Evolutionary conservation across 2,888 invertebrate species (phyloP).

Genomic region (Ariolimax columbianus): DNA sequence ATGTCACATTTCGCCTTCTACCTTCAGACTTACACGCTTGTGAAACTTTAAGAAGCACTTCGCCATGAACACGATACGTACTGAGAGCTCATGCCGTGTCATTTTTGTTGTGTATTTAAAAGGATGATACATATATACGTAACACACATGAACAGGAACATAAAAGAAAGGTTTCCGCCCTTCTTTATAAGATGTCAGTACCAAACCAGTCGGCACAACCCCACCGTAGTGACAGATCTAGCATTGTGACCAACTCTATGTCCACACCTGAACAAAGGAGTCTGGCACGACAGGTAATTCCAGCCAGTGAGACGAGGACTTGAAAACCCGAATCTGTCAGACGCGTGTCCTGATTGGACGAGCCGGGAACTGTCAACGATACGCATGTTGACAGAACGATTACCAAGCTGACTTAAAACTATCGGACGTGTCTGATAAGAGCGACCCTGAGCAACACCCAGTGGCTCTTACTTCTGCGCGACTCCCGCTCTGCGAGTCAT

Average conservation of each 20-base stretch:
- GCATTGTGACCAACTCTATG: neutral
- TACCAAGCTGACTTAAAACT: constrained; percentile 2
- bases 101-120: no score
- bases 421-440: neutral
- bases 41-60: no score
- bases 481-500: neutral
- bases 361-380: constrained; percentile 8
- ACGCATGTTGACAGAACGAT: constrained; percentile 26
- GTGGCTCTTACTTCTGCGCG: neutral
- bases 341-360: constrained; percentile 1
- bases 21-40: no score
- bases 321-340: neutral
- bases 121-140: no score
- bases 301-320: neutral
- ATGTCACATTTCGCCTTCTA: no score
- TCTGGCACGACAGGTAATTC: neutral
- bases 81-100: no score
- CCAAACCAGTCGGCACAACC: neutral
- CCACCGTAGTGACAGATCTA: neutral
- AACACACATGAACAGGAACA: no score
- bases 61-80: no score
- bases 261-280: constrained; percentile 11
- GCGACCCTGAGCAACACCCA: constrained; percentile 8
- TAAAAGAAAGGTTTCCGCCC: no score
- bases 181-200: no score